Base-by-base conservation (phyloP, 1,140 invertebrate species). In the Phymorhynchus buccinoides region DNA sequence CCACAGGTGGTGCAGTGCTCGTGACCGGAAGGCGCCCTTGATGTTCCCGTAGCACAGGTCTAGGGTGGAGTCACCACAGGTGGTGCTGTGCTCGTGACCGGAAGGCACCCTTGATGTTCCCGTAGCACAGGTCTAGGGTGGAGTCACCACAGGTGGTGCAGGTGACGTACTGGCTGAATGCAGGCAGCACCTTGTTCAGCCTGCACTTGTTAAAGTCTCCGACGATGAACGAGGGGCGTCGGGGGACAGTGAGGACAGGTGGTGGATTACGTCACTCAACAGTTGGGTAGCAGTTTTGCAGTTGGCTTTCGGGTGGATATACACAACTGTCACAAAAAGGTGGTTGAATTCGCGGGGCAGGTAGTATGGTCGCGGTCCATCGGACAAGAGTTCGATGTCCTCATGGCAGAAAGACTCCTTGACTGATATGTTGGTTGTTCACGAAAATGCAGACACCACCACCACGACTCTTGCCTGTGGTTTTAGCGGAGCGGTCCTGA, bases 61-160 rank as follows among this genome's bases (percentile, higher is more conserved):
- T 35, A 83, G 27, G 3, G 44, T 81, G 44, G 12, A 12, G 42
- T 81, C 79, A 18, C 75, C 75, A 1, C 16, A 84, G 62, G 35
- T 16, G 30, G 14, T 1, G 62, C 14, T 41, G 35, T 4, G 62
- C 3, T 12, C 3, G 14, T 6, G 37, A 41, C n/a, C 75, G 73
- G 82, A 39, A 84, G 56, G 79, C 79, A 81, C 30, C 66, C 35
- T 39, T 83, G 30, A 71, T 35, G 37, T 42, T 83, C 22, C 62
- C 18, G 39, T 71, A 66, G 39, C 37, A 41, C 48, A 83, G 39
- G 30, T 83, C 56, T 35, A 83, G 27, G 3, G 44, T 81, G 44
- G 12, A 12, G 42, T 81, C 79, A 18, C 75, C 75, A 1, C 75
- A n/a, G 0, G 75, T 78, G 27, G 37, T 78, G 75, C 75, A 78